Base-by-base conservation (phyloP, 2,797 vertebrate genomes). In the Semotilus atromaculatus region DNA sequence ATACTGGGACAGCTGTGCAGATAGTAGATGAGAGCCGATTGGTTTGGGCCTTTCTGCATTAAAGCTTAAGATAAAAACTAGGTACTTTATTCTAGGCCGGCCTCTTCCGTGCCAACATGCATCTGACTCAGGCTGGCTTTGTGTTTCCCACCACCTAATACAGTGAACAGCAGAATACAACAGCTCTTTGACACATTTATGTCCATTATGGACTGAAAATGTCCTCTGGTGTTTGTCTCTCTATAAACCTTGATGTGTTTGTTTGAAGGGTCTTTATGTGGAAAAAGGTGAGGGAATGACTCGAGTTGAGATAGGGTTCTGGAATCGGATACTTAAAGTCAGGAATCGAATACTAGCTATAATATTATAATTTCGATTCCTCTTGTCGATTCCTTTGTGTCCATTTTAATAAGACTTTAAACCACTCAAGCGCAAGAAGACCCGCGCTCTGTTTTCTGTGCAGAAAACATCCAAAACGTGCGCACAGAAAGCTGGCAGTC, bases 1-100 rank as follows among this genome's bases (percentile, higher is more conserved):
- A 94, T 92, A 91, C 93, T 93, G 92, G 92, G 94, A 94, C 94
- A 94, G 95, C 94, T 95, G 94, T 93, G 94, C 93, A 88, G 93
- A 94, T 94, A 93, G 64, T 92, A 91, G 94, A 94, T 91, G 91
- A 92, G 92, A 91, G 91, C 58, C 90, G 92, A 93, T 93, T 85
- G 90, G 90, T 93, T 92, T 90, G 92, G 92, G 91, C 91, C 91
- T 90, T 91, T 91, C 92, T 91, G 91, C 90, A 89, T 79, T 93
- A 92, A 90, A 80, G 91, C 90, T 83, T 34, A 80, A 93, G 93
- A 94, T 94, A 94, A 91, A 93, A 92, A 92, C 92, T 91, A 91
- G 93, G 92, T 91, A 91, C 90, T 93, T 93, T 86, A 94, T 94
- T 93, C 90, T 92, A 92, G 93, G 92, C 93, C 90, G 91, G 88